Percentiles rank a stretch among this genome's conserved stretches.
Evolutionary conservation across 2,113 vertebrate genomes (phyloP).

Genomic region (Chrysemys picta): DNA sequence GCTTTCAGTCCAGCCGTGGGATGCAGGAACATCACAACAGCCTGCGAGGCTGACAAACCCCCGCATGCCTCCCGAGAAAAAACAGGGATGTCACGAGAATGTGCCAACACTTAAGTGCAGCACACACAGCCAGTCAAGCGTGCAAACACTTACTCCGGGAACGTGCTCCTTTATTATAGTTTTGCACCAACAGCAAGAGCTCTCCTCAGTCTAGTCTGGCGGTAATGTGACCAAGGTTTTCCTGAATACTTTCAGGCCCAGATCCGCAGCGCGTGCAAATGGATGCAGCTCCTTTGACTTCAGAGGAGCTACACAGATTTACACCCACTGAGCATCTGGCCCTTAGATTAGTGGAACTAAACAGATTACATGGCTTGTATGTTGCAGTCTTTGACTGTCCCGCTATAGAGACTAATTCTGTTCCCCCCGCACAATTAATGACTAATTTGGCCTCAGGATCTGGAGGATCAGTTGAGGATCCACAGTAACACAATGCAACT

Average conservation of each 20-base stretch:
- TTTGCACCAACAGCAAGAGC: neutral
- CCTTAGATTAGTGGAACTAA: neutral
- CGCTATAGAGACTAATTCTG: neutral
- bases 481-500: neutral
- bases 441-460: neutral
- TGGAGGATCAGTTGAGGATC: neutral
- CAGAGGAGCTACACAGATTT: neutral
- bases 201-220: neutral
- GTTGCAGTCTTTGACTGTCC: neutral
- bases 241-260: neutral
- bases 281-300: neutral
- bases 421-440: neutral
- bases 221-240: neutral
- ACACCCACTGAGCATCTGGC: neutral
- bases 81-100: neutral
- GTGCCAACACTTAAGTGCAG: neutral
- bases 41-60: neutral
- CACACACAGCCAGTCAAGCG: neutral
- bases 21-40: neutral
- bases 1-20: neutral
- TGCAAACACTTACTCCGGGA: neutral
- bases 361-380: neutral
- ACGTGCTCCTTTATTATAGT: neutral
- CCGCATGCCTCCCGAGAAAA: neutral
- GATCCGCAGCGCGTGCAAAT: neutral